A percentile compares a stretch with the other conserved stretches of the same genome.
phyloP scores from a whole-genome alignment of 2,888 invertebrate genomes.

The Mythimna loreyi region DNA sequence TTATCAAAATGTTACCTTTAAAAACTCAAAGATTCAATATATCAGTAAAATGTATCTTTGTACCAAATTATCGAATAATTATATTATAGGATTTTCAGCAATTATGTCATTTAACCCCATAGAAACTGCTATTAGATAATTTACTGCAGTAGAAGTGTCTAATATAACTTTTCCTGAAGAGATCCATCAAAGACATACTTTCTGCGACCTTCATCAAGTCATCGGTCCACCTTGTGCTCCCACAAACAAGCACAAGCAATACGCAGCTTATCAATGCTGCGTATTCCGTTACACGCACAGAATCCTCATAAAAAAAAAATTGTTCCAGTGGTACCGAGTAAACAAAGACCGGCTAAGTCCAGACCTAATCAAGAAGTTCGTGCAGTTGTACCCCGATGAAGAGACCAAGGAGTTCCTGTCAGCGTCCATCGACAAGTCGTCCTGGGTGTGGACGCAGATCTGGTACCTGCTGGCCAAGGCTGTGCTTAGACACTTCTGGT shows the following conservation, averaged over 20 bases:
- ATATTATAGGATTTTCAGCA: background rate
- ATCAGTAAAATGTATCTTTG: background rate
- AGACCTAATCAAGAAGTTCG: constrained; percentile 91
- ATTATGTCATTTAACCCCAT: background rate
- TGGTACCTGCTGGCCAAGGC: constrained; percentile 97
- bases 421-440: constrained; percentile 94
- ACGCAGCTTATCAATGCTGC: too few relatives aligned
- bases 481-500: constrained; percentile 97
- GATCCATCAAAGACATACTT: background rate
- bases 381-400: constrained; percentile 93
- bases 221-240: too few relatives aligned
- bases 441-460: constrained; percentile 96
- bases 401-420: constrained; percentile 94
- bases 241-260: too few relatives aligned
- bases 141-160: background rate
- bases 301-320: constrained; percentile 27
- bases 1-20: too few relatives aligned
- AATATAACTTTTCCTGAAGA: background rate
- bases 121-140: too few relatives aligned
- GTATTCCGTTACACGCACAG: too few relatives aligned
- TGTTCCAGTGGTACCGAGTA: constrained; percentile 94
- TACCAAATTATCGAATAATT: background rate
- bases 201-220: too few relatives aligned
- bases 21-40: too few relatives aligned
- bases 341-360: constrained; percentile 89